Evolutionary conservation across 2,888 invertebrate genomes (phyloP).

Genomic region (Cerastoderma edule): DNA sequence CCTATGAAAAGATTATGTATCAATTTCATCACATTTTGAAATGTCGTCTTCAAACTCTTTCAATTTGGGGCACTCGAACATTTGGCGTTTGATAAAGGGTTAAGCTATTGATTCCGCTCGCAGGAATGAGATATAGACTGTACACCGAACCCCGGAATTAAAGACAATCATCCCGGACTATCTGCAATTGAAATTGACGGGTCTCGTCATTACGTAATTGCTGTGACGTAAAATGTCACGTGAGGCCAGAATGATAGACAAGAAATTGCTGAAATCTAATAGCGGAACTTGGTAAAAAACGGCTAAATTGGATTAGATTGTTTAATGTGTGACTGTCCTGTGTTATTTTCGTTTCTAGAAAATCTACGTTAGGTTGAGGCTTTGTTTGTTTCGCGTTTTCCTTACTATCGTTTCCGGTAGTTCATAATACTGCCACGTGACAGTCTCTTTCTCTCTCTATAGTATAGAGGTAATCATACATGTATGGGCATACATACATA

Average conservation of each 20-base stretch:
- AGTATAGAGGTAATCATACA: no score
- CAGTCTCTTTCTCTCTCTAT: no score
- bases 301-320: no score
- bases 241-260: constrained; percentile 19
- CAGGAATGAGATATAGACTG: constrained; percentile 28
- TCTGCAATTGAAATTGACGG: constrained; percentile 33
- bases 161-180: constrained; percentile 25
- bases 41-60: neutral
- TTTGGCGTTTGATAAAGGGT: neutral
- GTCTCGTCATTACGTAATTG: constrained; percentile 19
- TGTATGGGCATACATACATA: no score
- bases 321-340: no score
- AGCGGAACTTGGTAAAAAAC: no score
- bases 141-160: constrained; percentile 30
- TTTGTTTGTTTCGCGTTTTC: no score
- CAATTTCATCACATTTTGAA: constrained; percentile 23
- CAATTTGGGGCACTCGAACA: neutral
- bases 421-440: no score
- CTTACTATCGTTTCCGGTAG: no score
- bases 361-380: no score
- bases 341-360: no score
- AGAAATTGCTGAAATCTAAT: no score
- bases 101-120: neutral
- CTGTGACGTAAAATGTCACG: constrained; percentile 25
- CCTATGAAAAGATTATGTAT: constrained; percentile 43